phyloP scores from a whole-genome alignment of 2,888 invertebrate genomes.

The Neoaliturus tenellus region DNA sequence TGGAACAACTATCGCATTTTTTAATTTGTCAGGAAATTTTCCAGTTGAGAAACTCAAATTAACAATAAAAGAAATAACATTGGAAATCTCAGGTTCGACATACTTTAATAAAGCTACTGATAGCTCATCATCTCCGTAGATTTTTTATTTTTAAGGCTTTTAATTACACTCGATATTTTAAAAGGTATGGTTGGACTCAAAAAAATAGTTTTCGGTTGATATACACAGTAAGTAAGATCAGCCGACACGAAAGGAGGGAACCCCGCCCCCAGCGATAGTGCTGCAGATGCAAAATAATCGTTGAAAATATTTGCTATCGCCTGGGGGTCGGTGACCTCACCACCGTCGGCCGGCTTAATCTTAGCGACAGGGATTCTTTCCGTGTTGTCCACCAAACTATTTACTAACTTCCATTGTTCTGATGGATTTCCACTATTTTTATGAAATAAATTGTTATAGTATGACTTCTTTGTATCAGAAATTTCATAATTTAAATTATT shows the following conservation, averaged over 20 bases:
- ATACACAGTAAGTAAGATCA: background rate
- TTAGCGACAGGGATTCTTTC: background rate
- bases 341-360: background rate
- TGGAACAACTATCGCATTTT: too few relatives aligned
- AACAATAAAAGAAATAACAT: background rate
- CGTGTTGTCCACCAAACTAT: background rate
- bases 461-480: background rate
- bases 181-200: background rate
- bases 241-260: background rate
- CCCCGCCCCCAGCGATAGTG: background rate
- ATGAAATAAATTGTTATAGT: background rate
- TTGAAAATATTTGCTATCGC: background rate
- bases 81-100: background rate
- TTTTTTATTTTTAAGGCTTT: background rate
- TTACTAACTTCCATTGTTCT: background rate
- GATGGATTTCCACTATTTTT: background rate
- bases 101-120: background rate
- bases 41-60: background rate
- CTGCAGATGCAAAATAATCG: background rate
- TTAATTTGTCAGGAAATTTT: background rate
- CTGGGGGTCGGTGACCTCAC: background rate
- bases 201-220: background rate
- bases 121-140: background rate
- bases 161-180: background rate
- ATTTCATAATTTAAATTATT: background rate